These are phyloP conservation scores for Xiphophorus couchianus DNA, from an alignment of 2,113 vertebrate species.

Conservation along the genomic window DNA sequence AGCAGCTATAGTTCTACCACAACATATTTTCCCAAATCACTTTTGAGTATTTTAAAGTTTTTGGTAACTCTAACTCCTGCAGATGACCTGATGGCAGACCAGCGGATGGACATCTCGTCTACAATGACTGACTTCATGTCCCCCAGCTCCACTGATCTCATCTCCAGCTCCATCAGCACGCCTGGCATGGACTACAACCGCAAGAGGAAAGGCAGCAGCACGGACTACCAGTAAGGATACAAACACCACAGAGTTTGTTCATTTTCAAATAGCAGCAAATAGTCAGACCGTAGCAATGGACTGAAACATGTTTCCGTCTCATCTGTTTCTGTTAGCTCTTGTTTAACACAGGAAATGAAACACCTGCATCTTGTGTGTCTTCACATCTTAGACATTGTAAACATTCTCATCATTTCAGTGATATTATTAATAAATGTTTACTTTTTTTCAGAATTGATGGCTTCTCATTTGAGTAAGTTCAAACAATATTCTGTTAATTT, in stretches of 20 bases:
- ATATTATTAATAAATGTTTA: conserved; percentile 19
- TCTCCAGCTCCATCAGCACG: conserved; percentile 91
- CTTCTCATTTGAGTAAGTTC: conserved; percentile 95
- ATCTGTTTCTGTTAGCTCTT: neutral
- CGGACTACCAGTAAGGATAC: conserved; percentile 93
- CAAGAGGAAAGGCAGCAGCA: conserved; percentile 96
- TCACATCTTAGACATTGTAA: neutral
- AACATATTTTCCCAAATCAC: neutral
- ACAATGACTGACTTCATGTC: conserved; percentile 99
- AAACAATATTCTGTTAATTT: conserved; percentile 18
- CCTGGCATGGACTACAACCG: conserved; percentile 93
- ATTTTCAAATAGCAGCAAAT: too few species aligned
- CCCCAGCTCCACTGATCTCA: conserved; percentile 91
- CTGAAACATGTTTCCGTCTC: neutral
- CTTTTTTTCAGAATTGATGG: conserved; percentile 89
- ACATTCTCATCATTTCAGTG: neutral
- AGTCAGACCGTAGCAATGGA: neutral
- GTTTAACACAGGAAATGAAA: neutral
- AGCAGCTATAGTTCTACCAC: neutral
- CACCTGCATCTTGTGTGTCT: neutral
- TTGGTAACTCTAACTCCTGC: neutral
- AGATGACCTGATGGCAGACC: conserved; percentile 99
- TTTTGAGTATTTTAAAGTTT: neutral
- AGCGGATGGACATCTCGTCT: conserved; percentile 99
- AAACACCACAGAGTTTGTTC: neutral